Base-by-base conservation (phyloP, 2,797 vertebrate species). In the Coregonus sp. region DNA sequence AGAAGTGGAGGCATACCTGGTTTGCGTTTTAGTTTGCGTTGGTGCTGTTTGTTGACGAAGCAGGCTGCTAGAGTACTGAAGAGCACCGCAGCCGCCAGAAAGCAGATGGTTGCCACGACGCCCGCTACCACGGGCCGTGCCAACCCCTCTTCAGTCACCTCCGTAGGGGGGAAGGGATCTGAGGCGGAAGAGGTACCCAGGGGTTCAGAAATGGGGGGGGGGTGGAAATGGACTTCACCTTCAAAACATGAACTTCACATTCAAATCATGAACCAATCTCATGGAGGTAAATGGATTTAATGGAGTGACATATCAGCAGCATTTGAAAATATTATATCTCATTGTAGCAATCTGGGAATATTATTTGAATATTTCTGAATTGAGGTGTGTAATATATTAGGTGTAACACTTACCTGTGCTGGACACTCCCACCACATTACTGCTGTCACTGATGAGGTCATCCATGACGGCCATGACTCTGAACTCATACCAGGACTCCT, bases 401-500 rank as follows among this genome's bases (percentile, higher is more conserved):
- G 29, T 67, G 65, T 71, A 5, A 76, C 51, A 86, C 91, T 86
- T 88, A 99, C 98, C 98, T 95, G 98, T 98, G 82, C 98, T 99
- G 80, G 98, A 99, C 84, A 99, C 97, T 16, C 97, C 98, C 86
- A 98, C 98, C 50, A 99, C 95, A 68, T 99, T 99, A 93, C 98
- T 99, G 94, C 97, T 98, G 90, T 99, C 98, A 1, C 98, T 99
- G 94, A 99, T 96, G 89, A 99, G 95, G 92, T 99, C 97, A 85
- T 99, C 97, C 98, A 99, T 99, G 93, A 98, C 97, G 0, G 98
- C 98, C 94, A 99, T 95, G 85, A 99, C 97, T 71, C 97, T 95
- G 86, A 99, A 99, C 88, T 99, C 98, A 0, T 99, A 99, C 98
- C 98, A 99, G 2, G 98, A 98, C 86, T 99, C 98, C 98, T 99